These are phyloP conservation scores for Neolamprologus sp. DNA, from an alignment of 2,113 vertebrate genomes.

Conservation along the genomic window DNA sequence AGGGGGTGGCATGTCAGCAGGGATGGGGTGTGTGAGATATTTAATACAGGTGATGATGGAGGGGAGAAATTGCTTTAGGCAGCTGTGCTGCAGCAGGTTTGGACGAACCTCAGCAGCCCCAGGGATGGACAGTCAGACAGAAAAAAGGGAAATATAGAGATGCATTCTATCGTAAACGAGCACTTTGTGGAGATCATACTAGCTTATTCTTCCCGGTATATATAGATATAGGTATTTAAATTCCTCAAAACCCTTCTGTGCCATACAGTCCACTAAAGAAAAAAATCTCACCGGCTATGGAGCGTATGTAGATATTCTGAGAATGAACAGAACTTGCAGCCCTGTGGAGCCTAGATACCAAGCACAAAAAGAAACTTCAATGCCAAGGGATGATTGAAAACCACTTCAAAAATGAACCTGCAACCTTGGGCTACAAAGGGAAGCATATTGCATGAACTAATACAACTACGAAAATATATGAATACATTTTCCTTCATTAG, in stretches of 20 bases:
- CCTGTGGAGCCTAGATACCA: conserved; percentile 19
- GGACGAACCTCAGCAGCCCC: conserved; percentile 13
- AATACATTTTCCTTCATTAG: conserved; percentile 69
- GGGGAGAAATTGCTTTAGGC: conserved; percentile 27
- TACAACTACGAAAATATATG: conserved; percentile 62
- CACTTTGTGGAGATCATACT: not conserved
- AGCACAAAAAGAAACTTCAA: conserved; percentile 54
- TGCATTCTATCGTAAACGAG: not conserved
- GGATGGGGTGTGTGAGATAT: conserved; percentile 52
- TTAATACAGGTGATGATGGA: conserved; percentile 65
- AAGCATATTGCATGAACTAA: conserved; percentile 54
- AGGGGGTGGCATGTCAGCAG: conserved; percentile 34
- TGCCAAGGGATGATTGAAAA: conserved; percentile 59
- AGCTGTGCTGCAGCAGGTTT: conserved; percentile 19
- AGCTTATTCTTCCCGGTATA: not conserved
- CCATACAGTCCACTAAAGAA: not conserved
- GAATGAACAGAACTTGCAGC: conserved; percentile 33
- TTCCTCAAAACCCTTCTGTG: not conserved
- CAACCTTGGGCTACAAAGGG: conserved; percentile 67
- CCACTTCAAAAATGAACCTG: conserved; percentile 57
- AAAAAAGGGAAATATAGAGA: not conserved
- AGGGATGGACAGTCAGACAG: conserved; percentile 2
- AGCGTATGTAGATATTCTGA: conserved; percentile 12
- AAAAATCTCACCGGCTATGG: not conserved
- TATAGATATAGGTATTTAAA: not conserved